phyloP scores from a whole-genome alignment of 2,888 invertebrate genomes.

The Ormyrus thymus region DNA sequence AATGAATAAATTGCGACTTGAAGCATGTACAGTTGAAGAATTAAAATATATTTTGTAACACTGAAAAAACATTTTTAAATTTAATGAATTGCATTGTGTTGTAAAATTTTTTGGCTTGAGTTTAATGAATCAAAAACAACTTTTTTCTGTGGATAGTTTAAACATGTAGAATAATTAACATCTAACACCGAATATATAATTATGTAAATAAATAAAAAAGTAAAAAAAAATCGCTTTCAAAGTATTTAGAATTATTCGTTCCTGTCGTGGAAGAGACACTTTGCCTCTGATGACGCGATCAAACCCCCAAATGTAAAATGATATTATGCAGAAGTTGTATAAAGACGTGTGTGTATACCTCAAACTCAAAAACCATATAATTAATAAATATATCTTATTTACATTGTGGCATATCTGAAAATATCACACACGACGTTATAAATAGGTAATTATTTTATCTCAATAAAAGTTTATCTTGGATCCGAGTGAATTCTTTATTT shows the following conservation, averaged over 20 bases:
- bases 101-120: background rate
- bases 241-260: slow-evolving; percentile 49
- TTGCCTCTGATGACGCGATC: background rate
- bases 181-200: slow-evolving; percentile 40
- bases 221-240: slow-evolving; percentile 28
- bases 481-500: slow-evolving; percentile 17
- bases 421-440: background rate
- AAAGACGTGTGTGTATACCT: slow-evolving; percentile 14
- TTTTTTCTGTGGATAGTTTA: slow-evolving; percentile 40
- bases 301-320: slow-evolving; percentile 12
- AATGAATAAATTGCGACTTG: slow-evolving; percentile 7
- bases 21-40: slow-evolving; percentile 28
- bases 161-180: slow-evolving; percentile 42
- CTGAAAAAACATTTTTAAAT: slow-evolving; percentile 26
- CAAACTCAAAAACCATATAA: slow-evolving; percentile 15
- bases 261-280: slow-evolving; percentile 9
- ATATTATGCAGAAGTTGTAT: slow-evolving; percentile 21
- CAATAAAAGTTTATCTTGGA: slow-evolving; percentile 29
- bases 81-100: background rate
- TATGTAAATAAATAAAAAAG: slow-evolving; percentile 50
- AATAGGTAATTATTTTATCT: slow-evolving; percentile 18
- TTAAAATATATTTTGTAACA: slow-evolving; percentile 41
- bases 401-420: slow-evolving; percentile 38
- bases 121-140: slow-evolving; percentile 14
- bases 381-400: slow-evolving; percentile 17